Base-by-base conservation (phyloP, 2,113 vertebrate genomes). In the Notothenia rossii region DNA sequence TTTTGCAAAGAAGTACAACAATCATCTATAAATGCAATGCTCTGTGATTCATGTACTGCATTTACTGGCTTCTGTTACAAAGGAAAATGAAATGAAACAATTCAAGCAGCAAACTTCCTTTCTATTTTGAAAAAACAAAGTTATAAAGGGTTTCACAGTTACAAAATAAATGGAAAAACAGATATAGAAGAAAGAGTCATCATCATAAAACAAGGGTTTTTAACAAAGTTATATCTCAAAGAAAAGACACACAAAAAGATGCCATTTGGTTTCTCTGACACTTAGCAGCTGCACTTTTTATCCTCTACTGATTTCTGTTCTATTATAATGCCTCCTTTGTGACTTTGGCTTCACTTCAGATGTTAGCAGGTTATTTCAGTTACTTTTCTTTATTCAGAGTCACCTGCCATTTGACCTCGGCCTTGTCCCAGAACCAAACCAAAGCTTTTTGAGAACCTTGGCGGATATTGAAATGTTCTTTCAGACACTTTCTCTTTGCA, bases 391-490 rank as follows among this genome's bases (percentile, higher is more conserved):
- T 22, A 60, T 65, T 79, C n/a, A 60, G 54, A 79, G 72, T 86
- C 79, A 77, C 64, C 84, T 75, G 80, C 61, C 67, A 69, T 82
- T 86, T 88, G 86, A 91, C 85, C 84, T 77, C 56, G 2, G 72
- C 50, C 83, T 85, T 75, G 70, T 81, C 43, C 46, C 53, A 7
- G 13, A 1, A 59, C 58, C 64, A 22, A 58, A 53, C 43, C 67
- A 11, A 84, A 85, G 45, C 68, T 66, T 72, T 65, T 48, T 65
- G 67, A 88, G 69, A 70, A 82, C 10, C 33, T 69, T 49, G 76
- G 78, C 75, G 46, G 86, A 87, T 77, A 85, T 61, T 79, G 82
- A 86, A 88, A 84, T 71, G 59, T 55, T 90, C 79, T 74, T 87
- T 86, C 77, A 83, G 55, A 65, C 17, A 66, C 66, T 55, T 63